Base-by-base conservation (phyloP, 2,797 vertebrate species). In the Apogon hyalosoma region DNA sequence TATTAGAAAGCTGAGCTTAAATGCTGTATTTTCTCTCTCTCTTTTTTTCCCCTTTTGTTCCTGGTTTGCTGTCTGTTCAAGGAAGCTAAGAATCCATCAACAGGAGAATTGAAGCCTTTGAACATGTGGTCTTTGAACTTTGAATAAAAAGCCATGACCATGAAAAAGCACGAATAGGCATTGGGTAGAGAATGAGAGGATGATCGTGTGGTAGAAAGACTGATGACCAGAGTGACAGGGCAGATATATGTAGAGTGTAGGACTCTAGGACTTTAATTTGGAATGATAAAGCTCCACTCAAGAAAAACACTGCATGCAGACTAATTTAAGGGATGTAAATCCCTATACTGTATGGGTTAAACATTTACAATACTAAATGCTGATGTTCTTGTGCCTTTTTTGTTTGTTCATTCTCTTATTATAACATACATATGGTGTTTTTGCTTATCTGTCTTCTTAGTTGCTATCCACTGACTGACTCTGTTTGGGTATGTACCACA, bases 101-200 rank as follows among this genome's bases (percentile, higher is more conserved):
- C 40, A 46, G 38, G 9, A 76, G 56, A 72, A 73, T 40, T 18
- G 21, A 69, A 39, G 61, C 50, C 68, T 10, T 18, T 8, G 36
- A 72, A 68, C 70, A 50, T 42, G 48, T 73, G 63, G 75, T 55
- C 53, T 76, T 72, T 75, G 57, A 80, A 84, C 69, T 71, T 53
- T 15, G 21, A 49, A 71, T n/a, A 15, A 43, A 36, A 36, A 36
- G 33, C 33, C 33, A 36, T 10, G 33, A 36, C 33, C 33, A 51
- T 41, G 4, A 33, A 19, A 69, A 28, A 43, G 16, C 31, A 18
- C 3, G 21, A 54, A 11, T 1, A 10, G 39, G 38, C 4, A 5
- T 11, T 15, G 19, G 51, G 21, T 28, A 43, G 43, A 43, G 9
- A 6, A 24, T n/a, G n/a, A 31, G 28, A 56, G 60, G 46, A 61